These are phyloP conservation scores for Aythya baeri DNA, from an alignment of 2,113 vertebrate genomes.

Conservation along the genomic window DNA sequence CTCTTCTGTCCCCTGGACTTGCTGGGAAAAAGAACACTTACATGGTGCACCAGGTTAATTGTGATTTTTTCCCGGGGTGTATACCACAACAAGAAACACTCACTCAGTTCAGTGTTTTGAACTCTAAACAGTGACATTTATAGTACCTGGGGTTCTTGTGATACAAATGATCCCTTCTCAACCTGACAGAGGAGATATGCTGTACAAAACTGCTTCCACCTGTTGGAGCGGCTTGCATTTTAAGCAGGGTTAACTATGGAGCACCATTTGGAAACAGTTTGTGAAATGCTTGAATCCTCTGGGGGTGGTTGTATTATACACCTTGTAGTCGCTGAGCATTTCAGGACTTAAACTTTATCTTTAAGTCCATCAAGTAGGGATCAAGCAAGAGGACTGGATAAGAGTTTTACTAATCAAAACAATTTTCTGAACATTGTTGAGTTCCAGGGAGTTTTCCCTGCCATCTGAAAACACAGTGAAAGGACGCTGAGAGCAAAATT, in stretches of 20 bases:
- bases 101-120: conserved; percentile 33
- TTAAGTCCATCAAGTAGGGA: conserved; percentile 65
- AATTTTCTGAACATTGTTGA: conserved; percentile 66
- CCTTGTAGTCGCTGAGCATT: conserved; percentile 65
- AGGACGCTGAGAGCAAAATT: conserved; percentile 13
- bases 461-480: conserved; percentile 34
- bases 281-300: conserved; percentile 66
- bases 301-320: conserved; percentile 28
- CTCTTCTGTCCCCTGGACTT: not conserved
- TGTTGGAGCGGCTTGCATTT: conserved; percentile 68
- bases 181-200: conserved; percentile 47
- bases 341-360: conserved; percentile 74
- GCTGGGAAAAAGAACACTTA: not conserved
- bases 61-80: not conserved
- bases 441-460: conserved; percentile 42
- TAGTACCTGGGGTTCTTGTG: not conserved
- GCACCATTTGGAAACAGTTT: conserved; percentile 80
- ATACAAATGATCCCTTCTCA: conserved; percentile 47
- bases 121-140: conserved; percentile 9
- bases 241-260: conserved; percentile 72
- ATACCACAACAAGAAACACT: not conserved
- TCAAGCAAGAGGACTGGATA: conserved; percentile 64
- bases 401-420: conserved; percentile 73
- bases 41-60: not conserved
- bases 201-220: conserved; percentile 73